Base-by-base conservation (phyloP, 2,888 invertebrate genomes). In the Acronicta alni region DNA sequence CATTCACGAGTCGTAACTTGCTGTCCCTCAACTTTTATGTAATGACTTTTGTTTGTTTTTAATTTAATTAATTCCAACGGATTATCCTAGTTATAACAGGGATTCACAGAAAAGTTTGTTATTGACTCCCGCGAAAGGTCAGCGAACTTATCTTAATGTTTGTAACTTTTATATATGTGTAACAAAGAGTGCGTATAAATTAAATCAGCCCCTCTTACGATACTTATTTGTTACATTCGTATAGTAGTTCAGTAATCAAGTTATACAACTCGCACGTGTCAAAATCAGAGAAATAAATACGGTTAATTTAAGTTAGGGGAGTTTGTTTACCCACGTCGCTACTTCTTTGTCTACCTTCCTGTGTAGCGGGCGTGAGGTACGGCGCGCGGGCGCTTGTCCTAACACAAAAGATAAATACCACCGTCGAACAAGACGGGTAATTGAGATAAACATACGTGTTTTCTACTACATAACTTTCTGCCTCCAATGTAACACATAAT, bases 361-460 rank as follows among this genome's bases (percentile, higher is more conserved):
- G 77, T 65, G 83, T 76, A 82, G 80, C 79, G 72, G 74, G 71
- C 75, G 79, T 77, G 57, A 56, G 61, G 58, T 14, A 52, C 37
- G 62, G 45, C 60, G 59, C 57, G 60, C 80, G 79, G 79, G 81
- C 79, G 85, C 82, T 83, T 81, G 81, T 85, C 84, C 85, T 89
- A 87, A 92, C 85, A 89, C 87, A 87, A 89, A 93, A 92, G 89
- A 90, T 89, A 93, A 93, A 93, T 89, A 91, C 86, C 82, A 79
- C 79, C 81, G 75, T 79, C 81, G 83, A 89, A 92, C 90, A 91
- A 89, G 89, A 86, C 83, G 79, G 80, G 89, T 90, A 91, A 92
- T 92, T 89, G 88, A 90, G 88, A 91, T 91, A 91, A 91, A 91
- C 89, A 89, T 82, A 89, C 89, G 87, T 89, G 85, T 89, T 84